Evolutionary conservation across 1,140 invertebrate genomes (phyloP), one percentile per base, ranked within the genome.

Genomic region (Diprion similis): DNA sequence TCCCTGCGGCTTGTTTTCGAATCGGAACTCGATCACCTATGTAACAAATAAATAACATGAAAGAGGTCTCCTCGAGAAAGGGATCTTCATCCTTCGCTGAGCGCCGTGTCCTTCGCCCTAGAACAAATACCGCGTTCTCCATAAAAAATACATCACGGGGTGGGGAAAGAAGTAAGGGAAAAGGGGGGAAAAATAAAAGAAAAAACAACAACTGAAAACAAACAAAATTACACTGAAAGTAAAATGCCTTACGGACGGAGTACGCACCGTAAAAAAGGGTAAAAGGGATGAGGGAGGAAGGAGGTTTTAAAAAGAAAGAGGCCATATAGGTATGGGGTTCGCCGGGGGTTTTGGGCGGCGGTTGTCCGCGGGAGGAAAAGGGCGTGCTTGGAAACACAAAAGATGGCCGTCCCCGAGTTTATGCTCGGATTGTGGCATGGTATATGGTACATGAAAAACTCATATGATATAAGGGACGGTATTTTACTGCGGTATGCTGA

Each of bases 391-490:
- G 46, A 74, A 74, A 69, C 66, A 68, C 66, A 68, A 68, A 68
- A 68, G 66, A 68, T 68, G 66, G 66, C 66, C 66, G 66, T 68
- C 66, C 66, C 66, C 18, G 66, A 68, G 66, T 68, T 68, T 68
- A 68, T 68, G 37, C 66, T 45, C 18, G 66, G 17, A 68, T 68
- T 68, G 66, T 68, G 66, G 66, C 66, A 45, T 19, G 66, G 18
- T 68, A 45, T 68, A 68, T 68, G 18, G 66, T 19, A 68, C 19
- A 68, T 68, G 66, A 78, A 75, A 81, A 77, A 77, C 80, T 81
- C 79, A 78, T 74, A 75, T 76, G 80, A 81, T 81, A 81, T 81
- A 81, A 81, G 79, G 76, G 78, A 46, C 70, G 75, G 79, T 81
- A 81, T 81, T 81, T 81, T 76, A 81, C 72, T 64, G 71, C 78